phyloP scores from a whole-genome alignment of 2,888 invertebrate species.

The Mycalesis mineus region DNA sequence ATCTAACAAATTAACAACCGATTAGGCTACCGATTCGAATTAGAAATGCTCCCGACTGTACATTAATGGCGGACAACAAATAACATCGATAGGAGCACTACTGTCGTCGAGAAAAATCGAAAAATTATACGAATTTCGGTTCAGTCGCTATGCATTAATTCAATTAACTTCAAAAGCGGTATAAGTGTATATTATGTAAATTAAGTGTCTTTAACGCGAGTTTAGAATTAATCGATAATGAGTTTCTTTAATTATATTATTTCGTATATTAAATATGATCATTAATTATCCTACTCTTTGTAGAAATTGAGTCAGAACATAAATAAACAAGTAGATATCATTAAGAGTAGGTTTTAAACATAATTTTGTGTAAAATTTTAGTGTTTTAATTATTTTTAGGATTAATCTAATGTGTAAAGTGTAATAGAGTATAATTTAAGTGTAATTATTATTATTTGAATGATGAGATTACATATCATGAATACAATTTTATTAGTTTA shows the following conservation, averaged over 20 bases:
- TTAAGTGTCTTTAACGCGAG: background rate
- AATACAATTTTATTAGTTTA: no score
- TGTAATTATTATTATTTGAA: no score
- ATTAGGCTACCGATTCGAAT: constrained; percentile 75
- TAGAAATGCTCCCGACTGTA: constrained; percentile 52
- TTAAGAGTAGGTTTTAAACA: background rate
- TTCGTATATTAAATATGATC: background rate
- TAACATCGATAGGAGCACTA: constrained; percentile 48
- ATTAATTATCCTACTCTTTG: background rate
- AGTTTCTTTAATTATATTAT: background rate
- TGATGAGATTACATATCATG: no score
- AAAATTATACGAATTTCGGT: constrained; percentile 11
- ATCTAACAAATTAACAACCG: constrained; percentile 75
- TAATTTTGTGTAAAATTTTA: no score
- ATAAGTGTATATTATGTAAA: background rate
- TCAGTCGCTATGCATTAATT: background rate
- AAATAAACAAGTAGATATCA: background rate
- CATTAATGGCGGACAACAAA: constrained; percentile 66
- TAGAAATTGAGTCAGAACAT: background rate
- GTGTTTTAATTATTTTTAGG: no score
- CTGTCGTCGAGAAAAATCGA: constrained; percentile 19
- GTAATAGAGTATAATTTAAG: no score
- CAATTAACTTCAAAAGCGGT: background rate
- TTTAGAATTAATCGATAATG: background rate
- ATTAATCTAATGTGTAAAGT: no score